Conservation (phyloP, 2,797 vertebrate genomes). For the Nannoperca obscura region DNA sequence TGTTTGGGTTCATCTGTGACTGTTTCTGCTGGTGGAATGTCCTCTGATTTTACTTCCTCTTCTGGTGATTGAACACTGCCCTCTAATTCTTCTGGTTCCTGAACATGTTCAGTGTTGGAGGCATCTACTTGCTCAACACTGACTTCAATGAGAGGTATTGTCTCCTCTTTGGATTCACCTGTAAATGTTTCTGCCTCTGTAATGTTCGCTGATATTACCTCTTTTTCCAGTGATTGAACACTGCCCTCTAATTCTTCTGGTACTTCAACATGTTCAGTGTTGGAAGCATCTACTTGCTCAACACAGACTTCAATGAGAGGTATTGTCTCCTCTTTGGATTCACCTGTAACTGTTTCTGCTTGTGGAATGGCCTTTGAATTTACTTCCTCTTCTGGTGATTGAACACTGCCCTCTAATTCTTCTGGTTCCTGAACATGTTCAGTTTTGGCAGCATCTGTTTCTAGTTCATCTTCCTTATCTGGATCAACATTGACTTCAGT, state of each 20-base stretch:
- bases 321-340: neutral
- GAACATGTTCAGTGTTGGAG: too few relatives aligned
- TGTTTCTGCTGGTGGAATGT: neutral
- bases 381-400: constrained; percentile 23
- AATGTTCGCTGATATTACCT: constrained; percentile 15
- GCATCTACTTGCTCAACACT: neutral
- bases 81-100: neutral
- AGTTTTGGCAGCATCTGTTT: neutral
- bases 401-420: neutral
- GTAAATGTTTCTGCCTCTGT: constrained; percentile 17
- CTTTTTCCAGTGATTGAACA: constrained; percentile 31
- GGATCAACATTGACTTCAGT: neutral
- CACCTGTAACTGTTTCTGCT: neutral
- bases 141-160: neutral
- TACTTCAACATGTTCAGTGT: too few relatives aligned
- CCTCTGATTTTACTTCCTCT: constrained; percentile 13
- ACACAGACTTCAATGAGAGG: constrained; percentile 1
- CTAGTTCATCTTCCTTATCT: constrained; percentile 18
- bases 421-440: too few relatives aligned
- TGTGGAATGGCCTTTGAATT: too few relatives aligned
- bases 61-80: constrained; percentile 23
- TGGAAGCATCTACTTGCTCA: neutral
- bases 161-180: constrained; percentile 34
- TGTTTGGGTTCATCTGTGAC: constrained; percentile 32
- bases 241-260: too few relatives aligned